Percentiles rank a stretch among this genome's conserved stretches.
phyloP scores from a whole-genome alignment of 2,888 invertebrate species.

The Biston betularia region DNA sequence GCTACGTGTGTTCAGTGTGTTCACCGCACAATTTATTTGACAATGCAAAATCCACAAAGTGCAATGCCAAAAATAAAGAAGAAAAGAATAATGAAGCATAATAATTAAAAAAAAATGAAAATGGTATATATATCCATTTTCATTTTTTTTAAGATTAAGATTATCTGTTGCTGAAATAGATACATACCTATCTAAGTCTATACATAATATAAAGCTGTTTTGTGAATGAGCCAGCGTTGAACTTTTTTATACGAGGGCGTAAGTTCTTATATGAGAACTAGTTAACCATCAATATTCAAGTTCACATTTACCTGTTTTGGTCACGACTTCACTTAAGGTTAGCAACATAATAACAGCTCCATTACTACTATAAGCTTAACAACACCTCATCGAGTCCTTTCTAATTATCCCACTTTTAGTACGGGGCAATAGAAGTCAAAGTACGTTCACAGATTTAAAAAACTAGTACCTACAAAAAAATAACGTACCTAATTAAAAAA shows the following conservation, averaged over 20 bases:
- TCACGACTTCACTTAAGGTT: constrained; percentile 65
- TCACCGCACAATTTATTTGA: neutral
- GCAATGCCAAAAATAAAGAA: no score
- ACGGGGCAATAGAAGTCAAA: no score
- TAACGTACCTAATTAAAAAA: no score
- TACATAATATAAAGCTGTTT: neutral
- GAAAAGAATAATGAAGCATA: no score
- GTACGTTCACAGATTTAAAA: no score
- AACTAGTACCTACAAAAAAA: no score
- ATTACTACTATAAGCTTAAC: neutral
- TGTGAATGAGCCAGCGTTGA: constrained; percentile 25
- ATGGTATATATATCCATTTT: no score
- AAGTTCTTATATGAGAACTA: constrained; percentile 1
- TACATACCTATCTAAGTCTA: neutral
- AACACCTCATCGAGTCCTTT: neutral
- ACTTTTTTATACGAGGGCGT: constrained; percentile 34
- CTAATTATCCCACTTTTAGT: neutral
- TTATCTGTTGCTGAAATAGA: neutral
- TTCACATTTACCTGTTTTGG: constrained; percentile 56
- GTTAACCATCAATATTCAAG: constrained; percentile 36
- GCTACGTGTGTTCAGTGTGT: neutral
- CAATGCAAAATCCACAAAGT: no score
- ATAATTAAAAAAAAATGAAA: neutral
- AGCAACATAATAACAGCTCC: constrained; percentile 60
- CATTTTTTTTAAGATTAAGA: no score